Evolutionary conservation across 2,888 invertebrate genomes (phyloP).

Genomic region (Arge pagana): DNA sequence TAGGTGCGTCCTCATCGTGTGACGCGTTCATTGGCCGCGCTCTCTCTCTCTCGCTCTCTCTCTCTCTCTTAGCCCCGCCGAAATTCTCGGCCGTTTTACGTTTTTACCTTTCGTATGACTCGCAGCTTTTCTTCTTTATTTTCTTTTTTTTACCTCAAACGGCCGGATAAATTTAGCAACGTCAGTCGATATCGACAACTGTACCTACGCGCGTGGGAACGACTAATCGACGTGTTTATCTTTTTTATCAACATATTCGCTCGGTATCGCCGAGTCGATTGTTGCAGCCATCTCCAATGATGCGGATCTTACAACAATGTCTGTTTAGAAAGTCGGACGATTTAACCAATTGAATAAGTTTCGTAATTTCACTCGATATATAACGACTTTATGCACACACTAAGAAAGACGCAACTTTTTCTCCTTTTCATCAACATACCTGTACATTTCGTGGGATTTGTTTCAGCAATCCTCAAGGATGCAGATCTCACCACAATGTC

Average conservation of each 20-base stretch:
- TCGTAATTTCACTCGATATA: not conserved
- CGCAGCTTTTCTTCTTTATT: not conserved
- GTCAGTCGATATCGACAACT: too few relatives aligned
- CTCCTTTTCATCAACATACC: conserved; percentile 24
- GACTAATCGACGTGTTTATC: too few relatives aligned
- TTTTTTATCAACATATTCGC: too few relatives aligned
- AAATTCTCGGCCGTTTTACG: conserved; percentile 4
- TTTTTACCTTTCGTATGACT: not conserved
- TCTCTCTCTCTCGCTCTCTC: not conserved
- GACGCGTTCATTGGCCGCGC: conserved; percentile 20
- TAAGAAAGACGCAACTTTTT: conserved; percentile 7
- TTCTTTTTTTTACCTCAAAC: too few relatives aligned
- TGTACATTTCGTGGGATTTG: too few relatives aligned
- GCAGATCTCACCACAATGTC: conserved; percentile 84
- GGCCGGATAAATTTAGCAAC: too few relatives aligned
- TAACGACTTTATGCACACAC: conserved; percentile 5
- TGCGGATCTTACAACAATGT: too few relatives aligned
- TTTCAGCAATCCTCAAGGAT: conserved; percentile 80
- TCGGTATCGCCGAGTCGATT: too few relatives aligned
- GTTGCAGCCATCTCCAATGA: too few relatives aligned
- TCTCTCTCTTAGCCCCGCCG: conserved; percentile 15
- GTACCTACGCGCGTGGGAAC: too few relatives aligned
- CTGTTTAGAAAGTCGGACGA: too few relatives aligned
- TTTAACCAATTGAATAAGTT: not conserved
- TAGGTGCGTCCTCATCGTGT: conserved; percentile 28